These are phyloP conservation scores for Uropsilus gracilis DNA, from an alignment of 2,113 vertebrate species.

Conservation along the genomic window DNA sequence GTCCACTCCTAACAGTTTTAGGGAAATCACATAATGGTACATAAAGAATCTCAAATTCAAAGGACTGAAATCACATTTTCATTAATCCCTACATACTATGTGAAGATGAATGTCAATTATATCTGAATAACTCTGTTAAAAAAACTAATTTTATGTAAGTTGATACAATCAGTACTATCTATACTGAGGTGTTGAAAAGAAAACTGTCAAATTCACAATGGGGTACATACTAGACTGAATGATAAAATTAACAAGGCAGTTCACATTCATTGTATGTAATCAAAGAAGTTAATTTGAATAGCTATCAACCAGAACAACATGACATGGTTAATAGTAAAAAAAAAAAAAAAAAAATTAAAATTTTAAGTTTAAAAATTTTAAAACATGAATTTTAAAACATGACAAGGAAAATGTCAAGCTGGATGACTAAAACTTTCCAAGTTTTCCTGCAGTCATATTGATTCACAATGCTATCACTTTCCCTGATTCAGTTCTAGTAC, in stretches of 20 bases:
- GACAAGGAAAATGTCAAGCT: neutral
- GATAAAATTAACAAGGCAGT: neutral
- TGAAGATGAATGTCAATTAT: neutral
- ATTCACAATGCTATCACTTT: neutral
- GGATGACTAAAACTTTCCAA: neutral
- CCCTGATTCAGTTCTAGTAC: neutral
- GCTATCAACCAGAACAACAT: neutral
- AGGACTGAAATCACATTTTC: slow-evolving; percentile 16
- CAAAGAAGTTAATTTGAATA: slow-evolving; percentile 19
- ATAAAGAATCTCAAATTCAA: neutral
- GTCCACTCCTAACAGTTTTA: neutral
- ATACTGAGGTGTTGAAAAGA: neutral
- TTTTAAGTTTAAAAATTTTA: neutral
- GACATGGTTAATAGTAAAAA: neutral
- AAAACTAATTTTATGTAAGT: slow-evolving; percentile 28
- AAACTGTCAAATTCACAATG: neutral
- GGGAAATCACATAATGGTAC: neutral
- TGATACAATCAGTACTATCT: neutral
- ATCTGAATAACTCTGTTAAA: neutral
- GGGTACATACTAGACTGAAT: neutral
- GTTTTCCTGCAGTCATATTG: neutral
- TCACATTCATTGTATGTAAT: slow-evolving; percentile 20
- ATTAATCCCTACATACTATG: neutral
- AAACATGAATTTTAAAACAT: too few species aligned
- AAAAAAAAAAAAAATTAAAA: too few species aligned